Conservation (phyloP, 1,140 invertebrate species). For the Drosophila kohkoa region DNA sequence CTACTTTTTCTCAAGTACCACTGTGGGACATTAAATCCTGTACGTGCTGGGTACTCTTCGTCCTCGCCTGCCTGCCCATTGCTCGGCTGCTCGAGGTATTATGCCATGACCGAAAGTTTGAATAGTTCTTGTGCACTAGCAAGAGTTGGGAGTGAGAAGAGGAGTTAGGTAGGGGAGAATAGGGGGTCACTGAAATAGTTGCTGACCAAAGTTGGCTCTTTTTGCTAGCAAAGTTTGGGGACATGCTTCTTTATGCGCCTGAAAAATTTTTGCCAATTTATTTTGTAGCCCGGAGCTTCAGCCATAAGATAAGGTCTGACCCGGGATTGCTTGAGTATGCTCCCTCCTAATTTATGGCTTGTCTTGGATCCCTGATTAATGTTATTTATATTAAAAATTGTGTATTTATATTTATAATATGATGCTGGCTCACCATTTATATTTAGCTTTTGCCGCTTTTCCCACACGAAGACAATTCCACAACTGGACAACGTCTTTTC, state of each 20-base stretch:
- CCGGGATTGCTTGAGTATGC: conserved; percentile 35
- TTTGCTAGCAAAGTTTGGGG: conserved; percentile 49
- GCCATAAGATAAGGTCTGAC: conserved; percentile 52
- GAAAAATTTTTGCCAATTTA: conserved; percentile 59
- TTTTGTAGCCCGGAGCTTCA: conserved; percentile 49
- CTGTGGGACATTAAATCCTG: conserved; percentile 81
- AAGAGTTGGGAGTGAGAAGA: conserved; percentile 6
- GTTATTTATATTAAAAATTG: conserved; percentile 30
- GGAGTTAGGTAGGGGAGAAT: background rate
- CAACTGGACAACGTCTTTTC: conserved; percentile 67
- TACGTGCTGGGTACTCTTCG: conserved; percentile 65
- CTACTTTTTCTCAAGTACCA: conserved; percentile 83
- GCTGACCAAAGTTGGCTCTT: conserved; percentile 57
- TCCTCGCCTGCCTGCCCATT: conserved; percentile 47
- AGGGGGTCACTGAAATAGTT: conserved; percentile 44
- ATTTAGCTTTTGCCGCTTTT: conserved; percentile 27
- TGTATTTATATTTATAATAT: conserved; percentile 6
- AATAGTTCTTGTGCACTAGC: conserved; percentile 72
- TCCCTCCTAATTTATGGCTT: conserved; percentile 43
- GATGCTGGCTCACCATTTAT: background rate
- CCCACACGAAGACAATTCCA: conserved; percentile 58
- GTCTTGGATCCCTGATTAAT: conserved; percentile 55
- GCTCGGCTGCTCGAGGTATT: conserved; percentile 71
- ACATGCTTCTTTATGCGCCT: conserved; percentile 57
- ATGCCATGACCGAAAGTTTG: conserved; percentile 80